phyloP scores from a whole-genome alignment of 2,888 invertebrate species.

The Odontocolon sp. region DNA sequence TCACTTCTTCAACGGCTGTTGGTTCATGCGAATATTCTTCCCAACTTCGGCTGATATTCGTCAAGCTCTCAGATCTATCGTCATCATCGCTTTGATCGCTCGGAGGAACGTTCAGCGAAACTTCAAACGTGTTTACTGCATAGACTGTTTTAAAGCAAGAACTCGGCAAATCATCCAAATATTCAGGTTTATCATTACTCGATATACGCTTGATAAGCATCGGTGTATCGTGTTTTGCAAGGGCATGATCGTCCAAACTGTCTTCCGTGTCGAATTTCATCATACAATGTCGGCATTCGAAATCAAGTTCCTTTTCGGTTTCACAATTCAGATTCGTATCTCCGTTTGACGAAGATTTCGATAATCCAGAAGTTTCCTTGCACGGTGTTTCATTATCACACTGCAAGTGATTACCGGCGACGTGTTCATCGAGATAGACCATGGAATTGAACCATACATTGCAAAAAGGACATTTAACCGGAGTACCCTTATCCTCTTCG shows the following conservation, averaged over 20 bases:
- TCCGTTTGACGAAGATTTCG: background rate
- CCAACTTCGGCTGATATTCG: background rate
- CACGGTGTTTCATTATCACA: constrained; percentile 59
- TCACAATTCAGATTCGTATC: constrained; percentile 46
- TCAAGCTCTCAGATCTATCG: background rate
- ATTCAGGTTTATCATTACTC: background rate
- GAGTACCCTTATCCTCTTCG: constrained; percentile 42
- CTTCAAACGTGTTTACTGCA: background rate
- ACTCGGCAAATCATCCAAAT: background rate
- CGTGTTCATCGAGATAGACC: constrained; percentile 62
- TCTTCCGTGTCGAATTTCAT: constrained; percentile 41
- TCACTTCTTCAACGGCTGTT: too few species aligned
- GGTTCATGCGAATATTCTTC: too few species aligned
- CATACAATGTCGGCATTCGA: constrained; percentile 57
- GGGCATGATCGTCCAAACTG: constrained; percentile 55
- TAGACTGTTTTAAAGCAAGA: background rate
- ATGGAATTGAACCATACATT: constrained; percentile 60
- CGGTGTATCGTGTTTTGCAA: constrained; percentile 47
- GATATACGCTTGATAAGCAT: constrained; percentile 16
- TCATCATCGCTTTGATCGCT: background rate
- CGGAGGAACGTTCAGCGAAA: background rate
- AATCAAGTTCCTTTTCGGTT: constrained; percentile 41
- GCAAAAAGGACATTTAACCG: constrained; percentile 65
- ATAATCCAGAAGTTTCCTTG: background rate
- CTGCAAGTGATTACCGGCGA: constrained; percentile 61